Evolutionary conservation across 92 coral and sea anemone genomes (phyloP).

Genomic region (Umimayanthus chanpuru): DNA sequence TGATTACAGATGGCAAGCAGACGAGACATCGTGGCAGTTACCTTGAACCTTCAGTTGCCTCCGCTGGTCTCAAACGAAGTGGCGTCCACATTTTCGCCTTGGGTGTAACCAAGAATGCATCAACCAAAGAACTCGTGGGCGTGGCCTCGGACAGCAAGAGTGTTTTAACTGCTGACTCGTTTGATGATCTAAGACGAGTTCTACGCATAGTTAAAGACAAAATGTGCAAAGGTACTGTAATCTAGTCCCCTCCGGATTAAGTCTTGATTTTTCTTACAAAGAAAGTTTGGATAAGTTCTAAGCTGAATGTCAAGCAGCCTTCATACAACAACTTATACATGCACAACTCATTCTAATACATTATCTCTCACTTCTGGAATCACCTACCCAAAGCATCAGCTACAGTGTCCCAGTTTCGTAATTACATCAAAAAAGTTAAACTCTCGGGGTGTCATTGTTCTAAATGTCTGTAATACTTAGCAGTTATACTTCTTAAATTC

Average conservation of each 20-base stretch:
- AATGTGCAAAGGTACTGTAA: slow-evolving; percentile 28
- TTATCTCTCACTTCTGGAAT: too few relatives aligned
- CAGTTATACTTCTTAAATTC: too few relatives aligned
- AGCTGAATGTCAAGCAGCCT: too few relatives aligned
- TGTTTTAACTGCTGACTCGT: slow-evolving; percentile 27
- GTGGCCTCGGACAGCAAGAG: slow-evolving; percentile 14
- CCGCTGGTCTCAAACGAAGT: slow-evolving; percentile 27
- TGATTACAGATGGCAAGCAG: slow-evolving; percentile 32
- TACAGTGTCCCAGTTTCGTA: too few relatives aligned
- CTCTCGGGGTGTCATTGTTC: too few relatives aligned
- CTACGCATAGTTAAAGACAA: neutral
- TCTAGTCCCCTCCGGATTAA: neutral
- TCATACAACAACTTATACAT: too few relatives aligned
- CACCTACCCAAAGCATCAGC: too few relatives aligned
- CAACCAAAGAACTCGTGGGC: slow-evolving; percentile 12
- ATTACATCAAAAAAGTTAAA: too few relatives aligned
- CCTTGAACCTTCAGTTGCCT: slow-evolving; percentile 9
- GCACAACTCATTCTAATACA: too few relatives aligned
- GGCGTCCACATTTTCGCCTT: slow-evolving; percentile 31
- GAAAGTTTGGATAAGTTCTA: too few relatives aligned
- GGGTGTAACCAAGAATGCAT: slow-evolving; percentile 17
- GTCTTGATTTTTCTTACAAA: neutral
- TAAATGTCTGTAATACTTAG: too few relatives aligned
- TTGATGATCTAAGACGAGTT: slow-evolving; percentile 38
- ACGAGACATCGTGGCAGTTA: slow-evolving; percentile 30